Conservation (phyloP, 1,140 invertebrate species). For the Tenebrio molitor region DNA sequence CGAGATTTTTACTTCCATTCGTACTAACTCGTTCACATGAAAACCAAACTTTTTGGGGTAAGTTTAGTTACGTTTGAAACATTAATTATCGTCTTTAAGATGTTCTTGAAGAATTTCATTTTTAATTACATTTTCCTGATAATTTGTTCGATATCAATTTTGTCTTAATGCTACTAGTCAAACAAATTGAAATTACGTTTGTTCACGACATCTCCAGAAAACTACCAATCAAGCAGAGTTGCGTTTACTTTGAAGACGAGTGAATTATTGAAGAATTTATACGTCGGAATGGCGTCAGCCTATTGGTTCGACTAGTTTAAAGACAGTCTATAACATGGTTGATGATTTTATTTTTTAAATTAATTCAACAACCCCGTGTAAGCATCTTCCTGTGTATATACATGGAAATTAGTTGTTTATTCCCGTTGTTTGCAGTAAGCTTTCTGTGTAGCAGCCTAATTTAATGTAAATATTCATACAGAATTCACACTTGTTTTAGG, state of each 20-base stretch:
- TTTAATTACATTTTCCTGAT: constrained; percentile 21
- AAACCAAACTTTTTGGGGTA: constrained; percentile 1
- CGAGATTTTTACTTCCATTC: constrained; percentile 26
- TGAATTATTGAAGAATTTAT: constrained; percentile 33
- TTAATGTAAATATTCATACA: constrained; percentile 54
- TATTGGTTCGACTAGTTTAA: constrained; percentile 20
- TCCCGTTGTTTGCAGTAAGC: constrained; percentile 53
- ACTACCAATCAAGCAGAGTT: constrained; percentile 31
- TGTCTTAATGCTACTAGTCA: constrained; percentile 16
- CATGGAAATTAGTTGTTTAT: constrained; percentile 54
- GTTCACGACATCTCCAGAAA: constrained; percentile 29
- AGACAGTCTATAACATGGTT: constrained; percentile 6
- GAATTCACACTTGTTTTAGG: constrained; percentile 48
- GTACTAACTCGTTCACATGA: constrained; percentile 5
- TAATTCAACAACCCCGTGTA: constrained; percentile 39
- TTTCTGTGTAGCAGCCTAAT: constrained; percentile 48
- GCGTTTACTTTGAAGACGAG: constrained; percentile 12
- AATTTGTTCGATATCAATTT: constrained; percentile 29
- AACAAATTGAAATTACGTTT: constrained; percentile 33
- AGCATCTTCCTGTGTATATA: constrained; percentile 46
- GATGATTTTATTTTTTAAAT: constrained; percentile 41
- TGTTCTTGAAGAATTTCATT: not conserved
- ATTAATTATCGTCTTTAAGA: no score
- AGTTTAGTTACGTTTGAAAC: constrained; percentile 24
- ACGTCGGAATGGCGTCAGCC: not conserved